Percentiles rank a stretch among this genome's conserved stretches.
These are phyloP conservation scores for Rhopilema esculentum DNA, from an alignment of 30 jellyfish, hydroid and myxozoan species.

Conservation along the genomic window DNA sequence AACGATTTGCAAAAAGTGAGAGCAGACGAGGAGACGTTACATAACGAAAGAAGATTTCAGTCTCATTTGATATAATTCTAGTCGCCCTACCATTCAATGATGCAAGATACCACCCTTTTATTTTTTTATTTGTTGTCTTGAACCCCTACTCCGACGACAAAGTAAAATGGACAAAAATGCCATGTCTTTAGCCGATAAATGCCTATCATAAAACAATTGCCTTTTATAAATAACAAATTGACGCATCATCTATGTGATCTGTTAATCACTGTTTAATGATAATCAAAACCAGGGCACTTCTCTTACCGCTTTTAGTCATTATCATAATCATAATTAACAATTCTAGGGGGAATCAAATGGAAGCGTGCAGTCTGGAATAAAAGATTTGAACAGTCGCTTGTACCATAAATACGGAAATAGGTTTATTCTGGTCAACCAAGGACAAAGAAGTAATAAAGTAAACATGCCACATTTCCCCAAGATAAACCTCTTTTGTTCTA, in stretches of 20 bases:
- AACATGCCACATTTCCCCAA: neutral
- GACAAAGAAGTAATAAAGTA: neutral
- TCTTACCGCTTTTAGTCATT: neutral
- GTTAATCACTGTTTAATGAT: neutral
- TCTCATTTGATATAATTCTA: too few relatives aligned
- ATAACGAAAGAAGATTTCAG: too few relatives aligned
- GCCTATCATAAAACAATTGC: too few relatives aligned
- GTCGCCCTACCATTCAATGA: too few relatives aligned
- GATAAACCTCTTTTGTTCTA: neutral
- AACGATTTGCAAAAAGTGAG: neutral
- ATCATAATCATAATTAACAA: neutral
- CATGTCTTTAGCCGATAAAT: too few relatives aligned
- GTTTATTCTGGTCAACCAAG: neutral
- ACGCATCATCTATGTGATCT: neutral
- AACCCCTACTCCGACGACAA: too few relatives aligned
- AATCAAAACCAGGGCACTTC: neutral
- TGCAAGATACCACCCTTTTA: too few relatives aligned
- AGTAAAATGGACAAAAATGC: too few relatives aligned
- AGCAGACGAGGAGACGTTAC: too few relatives aligned
- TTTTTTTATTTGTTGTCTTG: too few relatives aligned
- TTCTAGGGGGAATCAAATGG: neutral
- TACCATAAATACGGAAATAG: too few relatives aligned
- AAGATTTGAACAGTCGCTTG: too few relatives aligned
- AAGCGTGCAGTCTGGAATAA: neutral
- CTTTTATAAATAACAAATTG: neutral